Evolutionary conservation across 2,888 invertebrate genomes (phyloP).

Genomic region (Helicoverpa assulta): DNA sequence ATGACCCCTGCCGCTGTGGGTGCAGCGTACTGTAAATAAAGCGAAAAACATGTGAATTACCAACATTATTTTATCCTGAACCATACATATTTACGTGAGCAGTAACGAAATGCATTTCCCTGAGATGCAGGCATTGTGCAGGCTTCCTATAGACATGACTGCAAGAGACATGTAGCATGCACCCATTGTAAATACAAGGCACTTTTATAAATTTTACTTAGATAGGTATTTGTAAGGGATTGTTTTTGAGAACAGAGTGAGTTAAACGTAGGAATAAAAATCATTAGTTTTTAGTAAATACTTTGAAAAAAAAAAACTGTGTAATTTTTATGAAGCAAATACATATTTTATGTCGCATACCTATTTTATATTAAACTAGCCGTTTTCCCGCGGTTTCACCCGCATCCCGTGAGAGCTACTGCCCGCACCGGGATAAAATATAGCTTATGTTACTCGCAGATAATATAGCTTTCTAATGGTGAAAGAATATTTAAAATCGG

Average conservation of each 20-base stretch:
- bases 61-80: constrained; percentile 22
- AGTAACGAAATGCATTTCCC: constrained; percentile 19
- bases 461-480: too few species aligned
- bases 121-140: constrained; percentile 30
- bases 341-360: too few species aligned
- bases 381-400: too few species aligned
- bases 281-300: too few species aligned
- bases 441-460: too few species aligned
- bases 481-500: too few species aligned
- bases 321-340: too few species aligned
- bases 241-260: neutral
- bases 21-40: neutral
- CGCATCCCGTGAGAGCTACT: too few species aligned
- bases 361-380: too few species aligned
- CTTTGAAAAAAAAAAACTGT: too few species aligned
- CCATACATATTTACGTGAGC: constrained; percentile 29
- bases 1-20: too few species aligned
- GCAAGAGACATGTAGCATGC: constrained; percentile 11
- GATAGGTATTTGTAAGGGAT: constrained; percentile 13
- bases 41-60: neutral
- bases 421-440: too few species aligned
- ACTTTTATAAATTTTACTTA: constrained; percentile 19
- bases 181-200: constrained; percentile 32
- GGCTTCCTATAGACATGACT: constrained; percentile 24
- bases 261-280: neutral